Percentiles rank a stretch among this genome's conserved stretches.
phyloP scores from a whole-genome alignment of 2,888 invertebrate species.

The Lepidocyrtinus sp. region DNA sequence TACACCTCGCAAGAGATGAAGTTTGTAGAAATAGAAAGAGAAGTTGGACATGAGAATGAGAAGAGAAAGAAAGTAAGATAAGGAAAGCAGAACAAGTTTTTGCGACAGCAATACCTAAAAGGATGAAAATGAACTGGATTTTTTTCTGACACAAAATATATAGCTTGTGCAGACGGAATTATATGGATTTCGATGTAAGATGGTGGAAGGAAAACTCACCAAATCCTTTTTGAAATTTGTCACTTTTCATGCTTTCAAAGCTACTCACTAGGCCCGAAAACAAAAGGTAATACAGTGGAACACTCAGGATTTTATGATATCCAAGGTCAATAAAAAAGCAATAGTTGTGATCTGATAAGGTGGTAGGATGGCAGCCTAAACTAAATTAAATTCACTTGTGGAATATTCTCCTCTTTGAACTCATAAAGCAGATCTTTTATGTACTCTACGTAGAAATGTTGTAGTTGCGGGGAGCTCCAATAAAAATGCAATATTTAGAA shows the following conservation, averaged over 20 bases:
- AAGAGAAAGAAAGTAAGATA: background rate
- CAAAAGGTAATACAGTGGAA: background rate
- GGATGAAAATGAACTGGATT: background rate
- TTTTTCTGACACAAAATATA: background rate
- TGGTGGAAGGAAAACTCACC: background rate
- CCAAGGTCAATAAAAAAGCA: constrained; percentile 18
- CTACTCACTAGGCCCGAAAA: background rate
- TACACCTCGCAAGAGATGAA: background rate
- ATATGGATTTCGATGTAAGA: background rate
- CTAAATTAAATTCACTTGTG: background rate
- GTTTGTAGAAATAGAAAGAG: background rate
- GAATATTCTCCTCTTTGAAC: background rate
- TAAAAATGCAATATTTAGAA: too few species aligned
- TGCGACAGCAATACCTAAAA: background rate
- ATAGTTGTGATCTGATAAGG: background rate
- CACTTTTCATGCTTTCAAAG: background rate
- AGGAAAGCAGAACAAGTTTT: background rate
- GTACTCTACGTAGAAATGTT: too few species aligned
- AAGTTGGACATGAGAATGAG: background rate
- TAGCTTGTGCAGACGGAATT: too few species aligned
- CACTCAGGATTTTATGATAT: background rate
- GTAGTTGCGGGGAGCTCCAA: too few species aligned
- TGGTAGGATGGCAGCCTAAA: background rate
- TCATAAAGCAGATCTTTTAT: background rate
- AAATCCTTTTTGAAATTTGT: background rate